Percentiles rank a stretch among this genome's conserved stretches.
Evolutionary conservation across 1,140 invertebrate genomes (phyloP).

Genomic region (Monomorium pharaonis): DNA sequence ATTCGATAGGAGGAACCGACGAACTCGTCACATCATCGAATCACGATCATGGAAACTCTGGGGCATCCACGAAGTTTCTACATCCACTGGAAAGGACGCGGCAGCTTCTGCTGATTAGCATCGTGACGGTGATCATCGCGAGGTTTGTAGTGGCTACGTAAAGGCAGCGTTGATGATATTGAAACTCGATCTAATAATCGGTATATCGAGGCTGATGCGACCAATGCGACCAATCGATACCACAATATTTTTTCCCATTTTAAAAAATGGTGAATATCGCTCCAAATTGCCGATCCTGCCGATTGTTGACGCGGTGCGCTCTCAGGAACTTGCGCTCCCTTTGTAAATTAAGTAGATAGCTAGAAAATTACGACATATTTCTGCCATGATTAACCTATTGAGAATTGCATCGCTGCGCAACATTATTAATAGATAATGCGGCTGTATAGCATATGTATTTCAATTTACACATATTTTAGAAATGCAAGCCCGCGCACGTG

Average conservation of each 20-base stretch:
- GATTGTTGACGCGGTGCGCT: background rate
- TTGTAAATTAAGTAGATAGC: slow-evolving; percentile 28
- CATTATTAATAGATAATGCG: background rate
- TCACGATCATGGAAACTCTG: slow-evolving; percentile 70
- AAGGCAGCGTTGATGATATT: background rate
- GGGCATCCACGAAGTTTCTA: slow-evolving; percentile 41
- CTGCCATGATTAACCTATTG: background rate
- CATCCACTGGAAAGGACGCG: slow-evolving; percentile 43
- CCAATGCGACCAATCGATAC: too few relatives aligned
- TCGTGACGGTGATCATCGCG: slow-evolving; percentile 68
- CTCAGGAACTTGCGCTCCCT: background rate
- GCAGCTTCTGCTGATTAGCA: slow-evolving; percentile 69
- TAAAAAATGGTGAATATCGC: background rate
- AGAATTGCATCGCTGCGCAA: background rate
- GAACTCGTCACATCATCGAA: slow-evolving; percentile 80
- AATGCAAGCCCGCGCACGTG: background rate
- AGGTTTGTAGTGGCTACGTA: slow-evolving; percentile 74
- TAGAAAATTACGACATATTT: slow-evolving; percentile 32
- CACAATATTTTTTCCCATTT: too few relatives aligned
- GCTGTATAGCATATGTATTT: background rate
- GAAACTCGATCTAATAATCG: background rate
- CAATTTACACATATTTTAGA: slow-evolving; percentile 1
- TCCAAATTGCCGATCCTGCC: too few relatives aligned
- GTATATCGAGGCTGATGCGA: too few relatives aligned
- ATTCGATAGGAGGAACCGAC: slow-evolving; percentile 79